These are phyloP conservation scores for Tromatobia lineatoria DNA, from an alignment of 2,888 invertebrate species.

Conservation along the genomic window DNA sequence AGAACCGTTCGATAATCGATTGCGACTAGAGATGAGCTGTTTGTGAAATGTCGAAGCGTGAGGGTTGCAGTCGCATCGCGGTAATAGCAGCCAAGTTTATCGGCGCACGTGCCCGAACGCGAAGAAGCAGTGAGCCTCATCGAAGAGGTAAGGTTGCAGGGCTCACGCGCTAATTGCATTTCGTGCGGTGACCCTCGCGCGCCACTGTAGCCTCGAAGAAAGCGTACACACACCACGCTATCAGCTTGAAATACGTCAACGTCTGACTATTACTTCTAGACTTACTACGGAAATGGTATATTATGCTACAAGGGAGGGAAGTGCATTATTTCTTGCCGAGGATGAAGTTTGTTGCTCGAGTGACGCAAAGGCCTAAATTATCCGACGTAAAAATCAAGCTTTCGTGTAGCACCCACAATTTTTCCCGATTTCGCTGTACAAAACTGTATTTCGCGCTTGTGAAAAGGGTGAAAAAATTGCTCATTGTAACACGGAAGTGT, in stretches of 20 bases:
- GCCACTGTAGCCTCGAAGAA: slow-evolving; percentile 63
- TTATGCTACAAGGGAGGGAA: too few species aligned
- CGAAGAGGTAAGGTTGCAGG: slow-evolving; percentile 63
- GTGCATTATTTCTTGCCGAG: too few species aligned
- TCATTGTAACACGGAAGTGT: too few species aligned
- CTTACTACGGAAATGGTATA: background rate
- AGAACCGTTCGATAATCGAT: slow-evolving; percentile 12
- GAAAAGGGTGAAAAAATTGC: too few species aligned
- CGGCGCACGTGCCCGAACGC: slow-evolving; percentile 67
- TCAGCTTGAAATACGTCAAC: background rate
- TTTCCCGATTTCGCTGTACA: too few species aligned
- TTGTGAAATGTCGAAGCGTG: slow-evolving; percentile 4
- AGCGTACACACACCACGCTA: slow-evolving; percentile 70
- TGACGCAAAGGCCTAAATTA: too few species aligned
- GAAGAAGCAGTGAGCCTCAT: slow-evolving; percentile 13
- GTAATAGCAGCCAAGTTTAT: background rate
- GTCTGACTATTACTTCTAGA: background rate
- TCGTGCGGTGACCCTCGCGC: slow-evolving; percentile 65
- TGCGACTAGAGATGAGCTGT: background rate
- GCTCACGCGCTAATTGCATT: slow-evolving; percentile 72
- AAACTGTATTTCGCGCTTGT: too few species aligned
- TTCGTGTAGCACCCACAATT: too few species aligned
- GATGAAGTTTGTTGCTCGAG: too few species aligned
- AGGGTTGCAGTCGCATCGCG: slow-evolving; percentile 9
- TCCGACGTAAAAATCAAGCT: too few species aligned